Conservation (phyloP, 2,888 invertebrate genomes). For the Noctua fimbriata region DNA sequence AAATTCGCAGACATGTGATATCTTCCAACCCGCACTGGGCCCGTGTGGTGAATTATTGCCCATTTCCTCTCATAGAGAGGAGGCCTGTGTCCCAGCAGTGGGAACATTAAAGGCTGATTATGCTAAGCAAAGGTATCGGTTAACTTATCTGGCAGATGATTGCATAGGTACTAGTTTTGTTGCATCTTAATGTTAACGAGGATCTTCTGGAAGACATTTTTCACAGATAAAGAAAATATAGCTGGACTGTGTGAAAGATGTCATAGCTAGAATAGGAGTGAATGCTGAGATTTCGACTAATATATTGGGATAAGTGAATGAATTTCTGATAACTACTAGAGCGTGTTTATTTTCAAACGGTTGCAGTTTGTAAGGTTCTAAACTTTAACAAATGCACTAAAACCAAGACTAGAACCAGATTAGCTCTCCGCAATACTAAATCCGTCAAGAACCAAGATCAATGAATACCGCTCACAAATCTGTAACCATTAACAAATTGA, state of each 20-base stretch:
- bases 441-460: slow-evolving; percentile 34
- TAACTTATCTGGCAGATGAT: neutral
- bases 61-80: no score
- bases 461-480: slow-evolving; percentile 30
- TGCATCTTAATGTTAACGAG: neutral
- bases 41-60: no score
- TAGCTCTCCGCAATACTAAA: slow-evolving; percentile 19
- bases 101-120: no score
- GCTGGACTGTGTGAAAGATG: neutral
- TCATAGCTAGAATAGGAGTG: neutral
- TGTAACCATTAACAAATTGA: slow-evolving; percentile 54
- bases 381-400: neutral
- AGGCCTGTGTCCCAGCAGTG: no score
- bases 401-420: neutral
- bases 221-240: neutral
- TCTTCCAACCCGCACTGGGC: no score
- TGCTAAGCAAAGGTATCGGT: no score
- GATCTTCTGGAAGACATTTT: neutral
- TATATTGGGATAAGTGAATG: neutral
- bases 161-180: neutral
- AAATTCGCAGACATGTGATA: no score
- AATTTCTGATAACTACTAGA: neutral
- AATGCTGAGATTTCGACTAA: neutral
- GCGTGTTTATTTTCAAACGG: neutral
- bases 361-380: neutral